These are phyloP conservation scores for Sitta carolinensis DNA, from an alignment of 2,797 vertebrate species.

Conservation along the genomic window DNA sequence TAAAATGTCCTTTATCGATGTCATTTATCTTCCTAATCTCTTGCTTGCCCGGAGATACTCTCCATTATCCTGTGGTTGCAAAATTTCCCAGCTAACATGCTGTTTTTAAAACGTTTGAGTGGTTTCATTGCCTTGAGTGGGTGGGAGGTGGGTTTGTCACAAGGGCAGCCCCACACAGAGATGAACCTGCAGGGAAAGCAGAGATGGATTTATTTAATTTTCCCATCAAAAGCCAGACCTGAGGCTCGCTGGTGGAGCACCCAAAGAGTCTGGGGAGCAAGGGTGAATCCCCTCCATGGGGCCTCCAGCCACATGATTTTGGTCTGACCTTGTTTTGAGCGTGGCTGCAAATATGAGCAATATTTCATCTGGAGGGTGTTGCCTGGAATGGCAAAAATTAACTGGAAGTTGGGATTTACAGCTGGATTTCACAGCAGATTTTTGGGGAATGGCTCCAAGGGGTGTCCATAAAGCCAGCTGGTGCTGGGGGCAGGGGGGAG, in stretches of 20 bases:
- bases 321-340: neutral
- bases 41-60: neutral
- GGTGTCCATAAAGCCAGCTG: neutral
- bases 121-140: neutral
- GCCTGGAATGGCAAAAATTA: neutral
- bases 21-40: neutral
- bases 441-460: neutral
- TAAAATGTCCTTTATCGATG: neutral
- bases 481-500: neutral
- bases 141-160: neutral
- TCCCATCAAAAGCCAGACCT: accelerated
- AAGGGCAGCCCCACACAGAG: neutral
- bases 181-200: neutral
- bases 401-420: neutral
- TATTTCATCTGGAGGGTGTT: neutral
- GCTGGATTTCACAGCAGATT: neutral
- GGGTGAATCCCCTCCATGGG: neutral
- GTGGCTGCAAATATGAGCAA: neutral
- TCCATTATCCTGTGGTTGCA: neutral
- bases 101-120: neutral
- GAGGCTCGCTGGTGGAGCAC: neutral
- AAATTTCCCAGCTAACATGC: neutral
- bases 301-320: neutral
- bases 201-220: neutral
- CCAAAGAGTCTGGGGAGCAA: neutral